Evolutionary conservation across 2,113 vertebrate species (phyloP).

Genomic region (Tenrec ecaudatus): DNA sequence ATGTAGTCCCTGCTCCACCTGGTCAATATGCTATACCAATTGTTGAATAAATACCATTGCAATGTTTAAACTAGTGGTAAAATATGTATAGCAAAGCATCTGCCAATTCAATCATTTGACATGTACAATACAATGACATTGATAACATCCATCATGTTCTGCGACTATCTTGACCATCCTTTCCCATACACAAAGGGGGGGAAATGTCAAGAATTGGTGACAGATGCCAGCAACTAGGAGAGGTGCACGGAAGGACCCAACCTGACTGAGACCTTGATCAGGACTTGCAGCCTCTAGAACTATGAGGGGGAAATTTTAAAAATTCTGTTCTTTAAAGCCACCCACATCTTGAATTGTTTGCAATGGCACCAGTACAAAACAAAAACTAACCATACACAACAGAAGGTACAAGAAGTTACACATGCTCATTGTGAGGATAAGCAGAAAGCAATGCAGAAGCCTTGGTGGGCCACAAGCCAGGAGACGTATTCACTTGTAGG

Average conservation of each 20-base stretch:
- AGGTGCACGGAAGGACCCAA: background rate
- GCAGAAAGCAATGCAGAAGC: background rate
- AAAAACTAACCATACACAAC: background rate
- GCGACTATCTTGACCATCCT: too few relatives aligned
- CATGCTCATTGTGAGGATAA: too few relatives aligned
- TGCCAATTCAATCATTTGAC: too few relatives aligned
- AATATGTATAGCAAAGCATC: too few relatives aligned
- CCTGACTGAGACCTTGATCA: background rate
- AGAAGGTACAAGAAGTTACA: background rate
- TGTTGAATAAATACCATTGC: too few relatives aligned
- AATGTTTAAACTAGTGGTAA: too few relatives aligned
- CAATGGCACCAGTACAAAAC: background rate
- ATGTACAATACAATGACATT: too few relatives aligned
- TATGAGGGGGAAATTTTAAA: background rate
- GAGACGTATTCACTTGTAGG: background rate
- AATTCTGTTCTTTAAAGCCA: background rate
- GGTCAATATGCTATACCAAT: too few relatives aligned
- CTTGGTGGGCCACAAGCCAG: background rate
- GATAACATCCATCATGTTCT: too few relatives aligned
- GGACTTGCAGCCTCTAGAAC: background rate
- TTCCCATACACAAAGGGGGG: background rate
- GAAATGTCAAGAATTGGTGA: background rate
- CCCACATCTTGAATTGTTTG: background rate
- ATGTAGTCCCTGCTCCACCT: too few relatives aligned
- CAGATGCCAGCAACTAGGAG: background rate